Base-by-base conservation (phyloP, 2,888 invertebrate genomes). In the Flexamia atlantica region DNA sequence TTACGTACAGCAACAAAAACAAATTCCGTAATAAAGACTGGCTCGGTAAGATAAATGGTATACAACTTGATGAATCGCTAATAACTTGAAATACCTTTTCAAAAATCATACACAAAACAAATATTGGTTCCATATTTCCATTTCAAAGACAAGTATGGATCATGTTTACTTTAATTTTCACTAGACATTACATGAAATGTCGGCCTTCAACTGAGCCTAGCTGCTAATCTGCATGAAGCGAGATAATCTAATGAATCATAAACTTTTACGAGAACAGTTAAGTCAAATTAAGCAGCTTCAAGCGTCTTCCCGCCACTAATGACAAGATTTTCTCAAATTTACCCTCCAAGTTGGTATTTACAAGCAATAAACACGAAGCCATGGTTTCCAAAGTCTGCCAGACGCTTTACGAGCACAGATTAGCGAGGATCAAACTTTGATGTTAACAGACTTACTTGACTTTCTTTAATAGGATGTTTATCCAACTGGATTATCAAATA, bases 261-360 rank as follows among this genome's bases (percentile, higher is more conserved):
- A 46, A 46, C 46, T 17, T 46, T 46, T 9, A 46, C 36, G 36
- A 36, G 36, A 7, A 36, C 4, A 36, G 36, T 9, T 9, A 46
- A 46, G 10, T 46, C 4, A 46, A 46, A 46, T 17, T 7, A 46
- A 46, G 46, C 17, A 46, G 12, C 46, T 46, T 2, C 10, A 46
- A 46, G 23, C 4, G 3, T 23, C 57, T 3, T 23, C 23, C 20
- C 9, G 20, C 57, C 57, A 2, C 4, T 9, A 7, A 4, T 3
- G 57, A 57, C 57, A 23, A 23, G 28, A 30, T 64, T 64, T 28
- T 17, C 64, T 64, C 28, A 17, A 28, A 25, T 30, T 64, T 64
- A 64, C 64, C 2, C 64, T 28, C 30, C 28, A 64, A 64, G 7
- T 64, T 30, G 4, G 28, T 64, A 64, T 64, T 64, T 64, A 64